Base-by-base conservation (phyloP, 2,113 vertebrate species). In the Oncorhynchus masou region DNA sequence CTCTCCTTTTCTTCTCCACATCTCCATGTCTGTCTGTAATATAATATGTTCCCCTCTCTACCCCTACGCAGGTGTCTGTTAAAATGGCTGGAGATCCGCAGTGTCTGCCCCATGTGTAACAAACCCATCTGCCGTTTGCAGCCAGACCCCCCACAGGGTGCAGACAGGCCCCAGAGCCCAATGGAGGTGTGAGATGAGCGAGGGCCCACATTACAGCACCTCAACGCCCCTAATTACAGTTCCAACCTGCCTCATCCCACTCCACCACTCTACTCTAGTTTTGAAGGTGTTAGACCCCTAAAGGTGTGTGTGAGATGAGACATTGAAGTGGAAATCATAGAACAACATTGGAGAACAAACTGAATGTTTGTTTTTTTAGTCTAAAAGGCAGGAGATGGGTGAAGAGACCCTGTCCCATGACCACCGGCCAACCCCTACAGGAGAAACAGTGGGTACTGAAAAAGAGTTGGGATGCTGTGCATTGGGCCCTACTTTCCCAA, bases 71-170 rank as follows among this genome's bases (percentile, higher is more conserved):
- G 94, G 87, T 94, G 94, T 90, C 80, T 95, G 71, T 86, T 93
- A n/a, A 95, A 94, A 79, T 94, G 94, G 94, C 79, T 95, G 79
- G 93, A 95, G 86, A 92, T 95, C 71, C 92, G 93, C 74, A 94
- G 92, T 7, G 90, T 94, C 12, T 95, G 94, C 59, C 94, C 93
- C 29, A 94, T 94, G 94, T 95, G 94, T 86, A 95, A 94, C 89
- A 93, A 93, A 80, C 85, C 89, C 66, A 91, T 94, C 75, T 92
- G 91, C 66, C 88, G 92, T 78, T 79, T 91, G 71, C 90, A 85
- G 74, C 76, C 88, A 11, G 85, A 89, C 5, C 68, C 82, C 48
- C 84, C 74, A 11, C 88, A 80, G 82, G 82, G 80, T 7, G 70
- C 84, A 0, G 88, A 90, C 73, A 82, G 22, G 67, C 83, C 80